These are phyloP conservation scores for Steromphala cineraria DNA, from an alignment of 2,888 invertebrate species.

Conservation along the genomic window DNA sequence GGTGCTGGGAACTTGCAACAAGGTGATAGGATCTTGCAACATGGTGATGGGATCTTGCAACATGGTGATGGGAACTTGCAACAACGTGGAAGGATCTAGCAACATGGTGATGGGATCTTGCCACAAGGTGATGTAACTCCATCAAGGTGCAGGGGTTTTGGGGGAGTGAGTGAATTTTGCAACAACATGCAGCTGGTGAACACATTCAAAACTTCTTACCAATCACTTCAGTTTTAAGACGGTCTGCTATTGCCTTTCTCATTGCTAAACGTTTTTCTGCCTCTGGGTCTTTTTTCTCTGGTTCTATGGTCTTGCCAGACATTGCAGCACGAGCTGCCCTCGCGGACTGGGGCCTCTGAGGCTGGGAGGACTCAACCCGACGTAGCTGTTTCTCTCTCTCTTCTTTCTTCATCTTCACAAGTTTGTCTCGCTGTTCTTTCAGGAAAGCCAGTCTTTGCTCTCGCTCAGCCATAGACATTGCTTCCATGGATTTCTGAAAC, in stretches of 20 bases:
- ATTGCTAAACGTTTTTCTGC: conserved; percentile 83
- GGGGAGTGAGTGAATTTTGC: not conserved
- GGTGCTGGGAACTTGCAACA: too few species aligned
- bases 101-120: too few species aligned
- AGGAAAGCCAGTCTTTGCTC: conserved; percentile 86
- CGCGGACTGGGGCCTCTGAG: conserved; percentile 83
- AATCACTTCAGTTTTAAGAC: conserved; percentile 90
- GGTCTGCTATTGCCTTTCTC: conserved; percentile 88
- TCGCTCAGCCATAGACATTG: conserved; percentile 68
- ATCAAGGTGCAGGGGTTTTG: too few species aligned
- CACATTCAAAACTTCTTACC: conserved; percentile 75
- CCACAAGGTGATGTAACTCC: too few species aligned
- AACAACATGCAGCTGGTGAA: not conserved
- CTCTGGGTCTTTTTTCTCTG: conserved; percentile 50
- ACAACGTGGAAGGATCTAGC: too few species aligned
- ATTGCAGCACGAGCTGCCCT: conserved; percentile 84
- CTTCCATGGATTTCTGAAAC: conserved; percentile 63
- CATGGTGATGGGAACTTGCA: too few species aligned
- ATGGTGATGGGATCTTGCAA: too few species aligned
- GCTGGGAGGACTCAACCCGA: conserved; percentile 79
- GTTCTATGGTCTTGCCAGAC: conserved; percentile 28
- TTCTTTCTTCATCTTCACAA: conserved; percentile 91
- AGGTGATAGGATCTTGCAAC: too few species aligned
- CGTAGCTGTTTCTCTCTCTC: conserved; percentile 87
- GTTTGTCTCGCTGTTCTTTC: conserved; percentile 91